Percentiles rank a stretch among this genome's conserved stretches.
phyloP scores from a whole-genome alignment of 2,888 invertebrate genomes.

The Ernsta delagoae region DNA sequence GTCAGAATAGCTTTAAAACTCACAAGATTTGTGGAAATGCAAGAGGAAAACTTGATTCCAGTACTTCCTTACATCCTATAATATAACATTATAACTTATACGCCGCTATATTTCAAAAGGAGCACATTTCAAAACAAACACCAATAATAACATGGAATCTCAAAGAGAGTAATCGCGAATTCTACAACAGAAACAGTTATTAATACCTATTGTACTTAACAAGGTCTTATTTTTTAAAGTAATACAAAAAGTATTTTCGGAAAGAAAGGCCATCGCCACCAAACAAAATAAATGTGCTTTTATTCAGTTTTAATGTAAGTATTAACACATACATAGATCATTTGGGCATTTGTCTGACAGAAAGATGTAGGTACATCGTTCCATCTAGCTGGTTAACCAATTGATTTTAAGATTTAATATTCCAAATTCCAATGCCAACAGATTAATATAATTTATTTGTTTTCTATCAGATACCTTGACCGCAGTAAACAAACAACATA shows the following conservation, averaged over 20 bases:
- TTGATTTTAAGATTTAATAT: conserved; percentile 4
- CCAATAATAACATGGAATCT: conserved; percentile 2
- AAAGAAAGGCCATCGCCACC: background rate
- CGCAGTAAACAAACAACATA: conserved; percentile 36
- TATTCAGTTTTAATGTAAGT: no score
- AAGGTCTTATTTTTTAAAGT: conserved; percentile 19
- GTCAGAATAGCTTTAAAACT: conserved; percentile 8
- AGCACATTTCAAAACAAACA: background rate
- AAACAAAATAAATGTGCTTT: background rate
- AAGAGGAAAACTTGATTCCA: background rate
- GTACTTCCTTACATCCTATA: background rate
- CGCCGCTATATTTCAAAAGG: background rate
- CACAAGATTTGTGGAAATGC: background rate
- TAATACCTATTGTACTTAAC: conserved; percentile 9
- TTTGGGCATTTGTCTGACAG: background rate
- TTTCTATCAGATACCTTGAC: conserved; percentile 37
- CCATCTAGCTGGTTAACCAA: background rate
- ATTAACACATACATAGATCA: no score
- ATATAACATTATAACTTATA: no score
- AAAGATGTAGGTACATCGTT: background rate
- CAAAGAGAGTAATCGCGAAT: conserved; percentile 14
- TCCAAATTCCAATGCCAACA: conserved; percentile 8
- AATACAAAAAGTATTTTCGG: background rate
- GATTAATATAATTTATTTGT: conserved; percentile 34
- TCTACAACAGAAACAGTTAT: background rate